These are phyloP conservation scores for Atlantisia rogersi DNA, from an alignment of 2,113 vertebrate species.

Conservation along the genomic window DNA sequence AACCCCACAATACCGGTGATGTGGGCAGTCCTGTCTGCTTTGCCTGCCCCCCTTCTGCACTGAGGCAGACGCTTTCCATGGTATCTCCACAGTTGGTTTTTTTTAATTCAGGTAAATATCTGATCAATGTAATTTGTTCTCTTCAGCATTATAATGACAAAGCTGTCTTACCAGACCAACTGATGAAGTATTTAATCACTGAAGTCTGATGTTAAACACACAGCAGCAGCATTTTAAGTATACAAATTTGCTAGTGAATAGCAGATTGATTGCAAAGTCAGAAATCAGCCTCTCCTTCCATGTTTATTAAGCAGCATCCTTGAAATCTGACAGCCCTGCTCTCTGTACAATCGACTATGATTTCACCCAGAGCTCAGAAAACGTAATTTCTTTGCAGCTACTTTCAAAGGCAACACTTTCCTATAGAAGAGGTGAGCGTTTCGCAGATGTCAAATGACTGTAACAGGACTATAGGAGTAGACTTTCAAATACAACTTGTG, in stretches of 20 bases:
- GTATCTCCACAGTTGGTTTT: background rate
- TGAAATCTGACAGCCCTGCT: background rate
- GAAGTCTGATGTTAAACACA: background rate
- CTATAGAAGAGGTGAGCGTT: background rate
- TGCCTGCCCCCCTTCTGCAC: background rate
- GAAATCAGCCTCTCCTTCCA: background rate
- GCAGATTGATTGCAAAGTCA: background rate
- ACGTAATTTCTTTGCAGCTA: background rate
- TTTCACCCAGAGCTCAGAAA: background rate
- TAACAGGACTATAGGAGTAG: background rate
- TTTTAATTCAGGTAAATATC: background rate
- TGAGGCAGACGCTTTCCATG: background rate
- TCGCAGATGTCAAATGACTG: background rate
- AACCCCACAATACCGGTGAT: accelerated
- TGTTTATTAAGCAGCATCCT: background rate
- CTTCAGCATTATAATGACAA: background rate
- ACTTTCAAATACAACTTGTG: background rate
- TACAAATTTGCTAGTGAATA: background rate
- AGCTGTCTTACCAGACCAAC: background rate
- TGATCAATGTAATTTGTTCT: background rate
- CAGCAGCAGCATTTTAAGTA: background rate
- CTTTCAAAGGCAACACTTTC: background rate
- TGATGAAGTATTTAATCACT: background rate
- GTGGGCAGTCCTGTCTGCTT: background rate
- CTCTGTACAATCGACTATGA: background rate